A percentile compares a stretch with the other conserved stretches of the same genome.
phyloP scores from a whole-genome alignment of 1,140 invertebrate genomes.

The Drosophila melanica region DNA sequence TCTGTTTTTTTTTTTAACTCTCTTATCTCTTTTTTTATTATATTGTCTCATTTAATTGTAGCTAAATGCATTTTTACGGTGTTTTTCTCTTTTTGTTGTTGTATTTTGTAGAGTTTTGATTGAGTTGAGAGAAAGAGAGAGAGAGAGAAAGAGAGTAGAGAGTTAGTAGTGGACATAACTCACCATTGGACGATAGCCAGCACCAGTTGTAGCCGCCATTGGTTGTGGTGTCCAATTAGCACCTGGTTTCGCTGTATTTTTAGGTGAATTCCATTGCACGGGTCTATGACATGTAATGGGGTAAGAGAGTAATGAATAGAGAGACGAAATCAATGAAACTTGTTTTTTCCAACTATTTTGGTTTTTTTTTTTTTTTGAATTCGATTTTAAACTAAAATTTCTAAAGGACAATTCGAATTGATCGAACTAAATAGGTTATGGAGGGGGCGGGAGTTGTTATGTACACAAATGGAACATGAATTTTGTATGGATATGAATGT shows the following conservation, averaged over 20 bases:
- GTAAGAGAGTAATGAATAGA: slow-evolving; percentile 81
- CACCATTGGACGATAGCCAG: slow-evolving; percentile 93
- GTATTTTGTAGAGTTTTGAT: slow-evolving; percentile 38
- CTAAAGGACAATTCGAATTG: slow-evolving; percentile 22
- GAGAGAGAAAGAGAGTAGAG: slow-evolving; percentile 60
- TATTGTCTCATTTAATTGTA: slow-evolving; percentile 7
- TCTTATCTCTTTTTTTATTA: slow-evolving; percentile 21
- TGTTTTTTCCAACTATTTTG: background rate
- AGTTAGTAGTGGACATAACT: slow-evolving; percentile 78
- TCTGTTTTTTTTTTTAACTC: slow-evolving; percentile 22
- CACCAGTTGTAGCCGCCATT: slow-evolving; percentile 93
- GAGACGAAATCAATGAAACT: slow-evolving; percentile 75
- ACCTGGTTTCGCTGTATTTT: slow-evolving; percentile 91
- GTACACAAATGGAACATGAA: slow-evolving; percentile 68
- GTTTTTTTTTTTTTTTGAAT: slow-evolving; percentile 17
- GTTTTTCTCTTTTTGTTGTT: slow-evolving; percentile 29
- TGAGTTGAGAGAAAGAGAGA: slow-evolving; percentile 56
- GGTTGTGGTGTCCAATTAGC: slow-evolving; percentile 92
- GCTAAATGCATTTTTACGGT: slow-evolving; percentile 10
- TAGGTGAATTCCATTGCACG: slow-evolving; percentile 94
- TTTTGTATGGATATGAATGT: slow-evolving; percentile 21
- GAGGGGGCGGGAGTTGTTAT: slow-evolving; percentile 38
- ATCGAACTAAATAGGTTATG: slow-evolving; percentile 14
- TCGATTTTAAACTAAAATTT: slow-evolving; percentile 35
- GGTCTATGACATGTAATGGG: slow-evolving; percentile 85